phyloP scores from a whole-genome alignment of 2,888 invertebrate genomes.

The Lampropteryx suffumata region DNA sequence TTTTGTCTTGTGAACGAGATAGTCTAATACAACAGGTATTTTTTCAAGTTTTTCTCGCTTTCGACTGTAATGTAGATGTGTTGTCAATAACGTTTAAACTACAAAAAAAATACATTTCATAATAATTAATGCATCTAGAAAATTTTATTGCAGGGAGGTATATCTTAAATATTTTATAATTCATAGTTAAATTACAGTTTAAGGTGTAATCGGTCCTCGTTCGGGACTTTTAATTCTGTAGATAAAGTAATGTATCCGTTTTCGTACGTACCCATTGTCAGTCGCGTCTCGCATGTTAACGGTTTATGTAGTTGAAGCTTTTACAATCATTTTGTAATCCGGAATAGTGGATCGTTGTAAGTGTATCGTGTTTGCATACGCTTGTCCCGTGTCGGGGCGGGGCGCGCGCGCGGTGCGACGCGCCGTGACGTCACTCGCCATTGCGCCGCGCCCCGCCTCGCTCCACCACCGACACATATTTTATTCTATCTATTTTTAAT shows the following conservation, averaged over 20 bases:
- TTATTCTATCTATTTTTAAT: constrained; percentile 82
- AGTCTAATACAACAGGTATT: constrained; percentile 78
- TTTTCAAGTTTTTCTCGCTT: constrained; percentile 82
- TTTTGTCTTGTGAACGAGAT: constrained; percentile 82
- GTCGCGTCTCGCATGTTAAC: constrained; percentile 52
- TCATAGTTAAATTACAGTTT: constrained; percentile 77
- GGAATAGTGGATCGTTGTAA: constrained; percentile 39
- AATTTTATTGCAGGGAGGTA: constrained; percentile 79
- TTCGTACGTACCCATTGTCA: constrained; percentile 43
- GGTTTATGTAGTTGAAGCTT: constrained; percentile 58
- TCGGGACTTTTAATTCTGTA: constrained; percentile 63
- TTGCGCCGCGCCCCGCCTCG: constrained; percentile 46
- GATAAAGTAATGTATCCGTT: constrained; percentile 55
- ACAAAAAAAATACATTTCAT: constrained; percentile 78
- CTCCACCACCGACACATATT: constrained; percentile 80
- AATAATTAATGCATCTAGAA: constrained; percentile 77
- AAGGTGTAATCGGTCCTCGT: constrained; percentile 69
- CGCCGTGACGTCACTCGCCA: constrained; percentile 20
- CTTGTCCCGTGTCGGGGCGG: constrained; percentile 39
- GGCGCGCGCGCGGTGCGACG: constrained; percentile 31
- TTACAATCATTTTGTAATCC: constrained; percentile 44
- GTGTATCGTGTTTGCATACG: constrained; percentile 48
- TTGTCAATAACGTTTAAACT: constrained; percentile 79
- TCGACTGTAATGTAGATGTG: constrained; percentile 83
- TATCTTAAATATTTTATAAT: constrained; percentile 79